These are phyloP conservation scores for Solenopsis fugax DNA, from an alignment of 1,140 invertebrate genomes.

Conservation along the genomic window DNA sequence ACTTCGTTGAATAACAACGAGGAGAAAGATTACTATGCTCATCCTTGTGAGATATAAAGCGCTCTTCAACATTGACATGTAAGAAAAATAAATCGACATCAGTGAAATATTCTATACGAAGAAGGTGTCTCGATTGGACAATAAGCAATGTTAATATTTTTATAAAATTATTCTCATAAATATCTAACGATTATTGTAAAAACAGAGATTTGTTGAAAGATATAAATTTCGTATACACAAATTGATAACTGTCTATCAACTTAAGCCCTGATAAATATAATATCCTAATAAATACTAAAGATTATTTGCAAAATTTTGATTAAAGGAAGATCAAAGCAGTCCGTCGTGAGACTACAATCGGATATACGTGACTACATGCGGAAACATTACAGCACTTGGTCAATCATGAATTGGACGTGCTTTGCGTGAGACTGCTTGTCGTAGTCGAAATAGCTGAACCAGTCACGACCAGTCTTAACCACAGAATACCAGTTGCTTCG, in stretches of 20 bases:
- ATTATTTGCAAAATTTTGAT: neutral
- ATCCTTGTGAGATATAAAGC: conserved; percentile 78
- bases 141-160: neutral
- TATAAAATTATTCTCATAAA: conserved; percentile 5
- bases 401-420: conserved; percentile 88
- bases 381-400: conserved; percentile 81
- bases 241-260: neutral
- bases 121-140: neutral
- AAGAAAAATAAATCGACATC: conserved; percentile 75
- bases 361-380: conserved; percentile 61
- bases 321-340: conserved; percentile 37
- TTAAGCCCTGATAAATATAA: neutral
- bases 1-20: conserved; percentile 52
- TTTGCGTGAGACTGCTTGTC: conserved; percentile 93
- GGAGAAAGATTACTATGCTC: conserved; percentile 60
- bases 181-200: neutral
- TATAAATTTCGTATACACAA: neutral
- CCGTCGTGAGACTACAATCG: neutral
- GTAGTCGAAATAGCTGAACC: conserved; percentile 92
- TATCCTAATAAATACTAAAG: conserved; percentile 3
- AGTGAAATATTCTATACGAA: neutral
- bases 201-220: neutral
- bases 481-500: conserved; percentile 88
- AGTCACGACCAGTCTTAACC: conserved; percentile 90
- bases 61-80: conserved; percentile 81